Evolutionary conservation across 2,113 vertebrate species (phyloP).

Genomic region (Ciconia boyciana): DNA sequence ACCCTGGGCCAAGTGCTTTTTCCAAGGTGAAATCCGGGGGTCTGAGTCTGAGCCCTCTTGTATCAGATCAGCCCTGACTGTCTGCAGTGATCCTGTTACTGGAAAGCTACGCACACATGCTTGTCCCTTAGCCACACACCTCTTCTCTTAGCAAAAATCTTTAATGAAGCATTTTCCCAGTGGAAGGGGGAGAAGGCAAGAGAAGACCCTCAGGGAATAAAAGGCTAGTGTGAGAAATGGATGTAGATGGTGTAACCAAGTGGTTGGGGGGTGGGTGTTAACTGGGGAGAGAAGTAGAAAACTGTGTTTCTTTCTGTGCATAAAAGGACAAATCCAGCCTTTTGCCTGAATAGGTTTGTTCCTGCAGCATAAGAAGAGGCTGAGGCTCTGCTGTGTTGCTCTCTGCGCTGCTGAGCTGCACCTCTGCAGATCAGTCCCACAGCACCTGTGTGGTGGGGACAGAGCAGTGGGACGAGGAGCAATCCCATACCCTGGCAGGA

Average conservation of each 20-base stretch:
- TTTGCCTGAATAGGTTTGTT: background rate
- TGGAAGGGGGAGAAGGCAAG: background rate
- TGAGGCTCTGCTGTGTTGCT: background rate
- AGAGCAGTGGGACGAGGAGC: background rate
- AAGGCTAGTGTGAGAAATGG: background rate
- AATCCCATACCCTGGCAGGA: background rate
- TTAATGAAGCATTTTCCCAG: background rate
- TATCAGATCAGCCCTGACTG: rapidly evolving
- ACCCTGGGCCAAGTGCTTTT: background rate
- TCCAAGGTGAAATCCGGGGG: background rate
- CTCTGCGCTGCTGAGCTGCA: background rate
- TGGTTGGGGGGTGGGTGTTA: background rate
- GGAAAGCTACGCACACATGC: background rate
- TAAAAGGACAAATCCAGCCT: background rate
- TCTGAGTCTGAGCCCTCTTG: background rate
- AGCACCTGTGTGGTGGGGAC: background rate
- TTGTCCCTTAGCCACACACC: background rate
- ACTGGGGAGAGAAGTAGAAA: background rate
- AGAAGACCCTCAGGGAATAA: background rate
- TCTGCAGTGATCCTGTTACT: background rate
- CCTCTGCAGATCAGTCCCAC: background rate
- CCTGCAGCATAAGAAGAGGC: background rate
- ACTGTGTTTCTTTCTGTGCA: background rate
- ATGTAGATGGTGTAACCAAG: background rate
- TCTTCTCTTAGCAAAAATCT: background rate